Percentiles rank a stretch among this genome's conserved stretches.
These are phyloP conservation scores for human (Homo sapiens) DNA, from an alignment of 2,113 vertebrate genomes.

Conservation along the genomic window DNA sequence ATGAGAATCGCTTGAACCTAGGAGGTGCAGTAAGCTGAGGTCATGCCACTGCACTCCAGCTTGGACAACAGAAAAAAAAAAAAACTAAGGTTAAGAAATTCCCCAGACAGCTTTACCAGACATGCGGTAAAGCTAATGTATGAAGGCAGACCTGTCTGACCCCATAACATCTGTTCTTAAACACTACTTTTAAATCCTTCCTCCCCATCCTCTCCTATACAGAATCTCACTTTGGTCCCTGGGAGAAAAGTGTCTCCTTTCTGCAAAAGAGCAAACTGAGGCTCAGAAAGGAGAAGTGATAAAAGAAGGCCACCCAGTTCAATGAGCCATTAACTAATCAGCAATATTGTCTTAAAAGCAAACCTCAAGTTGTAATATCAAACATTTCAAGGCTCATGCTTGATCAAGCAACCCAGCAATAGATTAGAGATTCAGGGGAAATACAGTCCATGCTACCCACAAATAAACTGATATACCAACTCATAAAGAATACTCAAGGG, in stretches of 20 bases:
- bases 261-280: not conserved
- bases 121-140: not conserved
- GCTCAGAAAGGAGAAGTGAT: constrained; percentile 13
- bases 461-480: not conserved
- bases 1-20: too few relatives aligned
- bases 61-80: too few relatives aligned
- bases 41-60: too few relatives aligned
- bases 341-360: not conserved
- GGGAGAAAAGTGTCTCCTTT: constrained; percentile 35
- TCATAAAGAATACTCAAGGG: not conserved
- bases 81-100: constrained; percentile 7
- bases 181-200: not conserved
- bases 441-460: not conserved
- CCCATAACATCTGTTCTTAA: not conserved
- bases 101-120: not conserved
- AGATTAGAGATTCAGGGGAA: not conserved
- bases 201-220: not conserved
- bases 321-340: not conserved
- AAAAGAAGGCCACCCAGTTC: not conserved
- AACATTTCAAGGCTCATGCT: not conserved
- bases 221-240: not conserved
- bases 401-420: constrained; percentile 7
- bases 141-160: not conserved
- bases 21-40: too few relatives aligned
- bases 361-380: constrained; percentile 17